Conservation (phyloP, 2,888 invertebrate species). For the Glyphotaelius pellucidus region DNA sequence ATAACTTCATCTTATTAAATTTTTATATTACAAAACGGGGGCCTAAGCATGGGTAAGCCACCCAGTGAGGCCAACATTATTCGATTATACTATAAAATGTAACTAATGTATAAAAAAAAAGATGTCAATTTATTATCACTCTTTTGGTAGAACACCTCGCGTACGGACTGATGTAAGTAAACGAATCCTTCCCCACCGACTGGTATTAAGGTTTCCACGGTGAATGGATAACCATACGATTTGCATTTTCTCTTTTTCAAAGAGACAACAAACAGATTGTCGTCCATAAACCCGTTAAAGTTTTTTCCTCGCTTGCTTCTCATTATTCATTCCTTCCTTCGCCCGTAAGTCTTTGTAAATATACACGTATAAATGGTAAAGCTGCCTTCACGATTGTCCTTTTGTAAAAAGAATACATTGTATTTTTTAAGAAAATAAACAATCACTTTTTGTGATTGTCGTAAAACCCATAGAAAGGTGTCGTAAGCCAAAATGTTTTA, state of each 20-base stretch:
- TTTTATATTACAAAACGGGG: too few relatives aligned
- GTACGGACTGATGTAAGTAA: neutral
- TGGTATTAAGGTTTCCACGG: neutral
- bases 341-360: neutral
- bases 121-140: neutral
- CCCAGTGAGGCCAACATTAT: too few relatives aligned
- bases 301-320: neutral
- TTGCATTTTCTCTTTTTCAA: slow-evolving; percentile 2
- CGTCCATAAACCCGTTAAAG: neutral
- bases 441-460: too few relatives aligned
- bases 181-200: neutral
- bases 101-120: too few relatives aligned
- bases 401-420: neutral
- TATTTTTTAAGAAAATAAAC: neutral
- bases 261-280: slow-evolving; percentile 2
- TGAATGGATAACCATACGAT: slow-evolving; percentile 2
- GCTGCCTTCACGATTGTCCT: neutral
- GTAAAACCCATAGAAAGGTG: too few relatives aligned
- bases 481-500: too few relatives aligned
- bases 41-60: too few relatives aligned
- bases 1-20: too few relatives aligned
- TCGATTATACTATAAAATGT: too few relatives aligned
- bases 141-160: neutral
- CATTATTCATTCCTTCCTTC: neutral
- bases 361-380: neutral